Base-by-base conservation (phyloP, 2,113 vertebrate species). In the Opisthocomus hoazin region DNA sequence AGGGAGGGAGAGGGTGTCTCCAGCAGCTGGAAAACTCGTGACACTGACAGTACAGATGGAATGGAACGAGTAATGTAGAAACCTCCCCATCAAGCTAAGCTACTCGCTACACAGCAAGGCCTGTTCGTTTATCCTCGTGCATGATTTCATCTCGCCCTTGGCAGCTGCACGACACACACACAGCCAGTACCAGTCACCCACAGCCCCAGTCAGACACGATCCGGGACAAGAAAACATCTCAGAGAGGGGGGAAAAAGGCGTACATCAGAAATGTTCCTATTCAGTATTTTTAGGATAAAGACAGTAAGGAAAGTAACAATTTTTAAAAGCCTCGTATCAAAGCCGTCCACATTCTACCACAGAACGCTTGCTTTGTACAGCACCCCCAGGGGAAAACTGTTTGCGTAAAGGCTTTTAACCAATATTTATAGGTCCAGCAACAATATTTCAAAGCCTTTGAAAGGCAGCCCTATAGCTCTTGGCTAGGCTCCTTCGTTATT, bases 401-500 rank as follows among this genome's bases (percentile, higher is more conserved):
- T 89, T 91, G 97, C 96, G 79, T 32, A 89, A 80, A 96, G 71
- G 77, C 84, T 94, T 93, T 95, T 32, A 81, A 66, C 86, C 51
- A 57, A 29, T 69, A 74, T 57, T 93, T 96, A 65, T 74, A 90
- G 26, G 56, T 24, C 50, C 9, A 60, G 39, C 36, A 87, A 91
- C 76, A 75, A 63, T 26, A 20, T 82, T 46, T 68, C 76, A 86
- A 94, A 95, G 76, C 41, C 8, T 95, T 92, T 89, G 82, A 69
- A 82, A 74, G 11, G 0, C 79, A 79, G 61, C 15, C 41, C 34
- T 5, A 32, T 60, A 90, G 96, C 84, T 93, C 87, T 5, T 43
- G 76, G 95, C 83, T 21, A 60, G 32, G 24, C 56, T 17, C 63
- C 54, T n/a, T 9, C 20, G 0, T 50, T 63, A 11, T 45, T 15